These are phyloP conservation scores for Macquaria australasica DNA, from an alignment of 2,113 vertebrate genomes.

Conservation along the genomic window DNA sequence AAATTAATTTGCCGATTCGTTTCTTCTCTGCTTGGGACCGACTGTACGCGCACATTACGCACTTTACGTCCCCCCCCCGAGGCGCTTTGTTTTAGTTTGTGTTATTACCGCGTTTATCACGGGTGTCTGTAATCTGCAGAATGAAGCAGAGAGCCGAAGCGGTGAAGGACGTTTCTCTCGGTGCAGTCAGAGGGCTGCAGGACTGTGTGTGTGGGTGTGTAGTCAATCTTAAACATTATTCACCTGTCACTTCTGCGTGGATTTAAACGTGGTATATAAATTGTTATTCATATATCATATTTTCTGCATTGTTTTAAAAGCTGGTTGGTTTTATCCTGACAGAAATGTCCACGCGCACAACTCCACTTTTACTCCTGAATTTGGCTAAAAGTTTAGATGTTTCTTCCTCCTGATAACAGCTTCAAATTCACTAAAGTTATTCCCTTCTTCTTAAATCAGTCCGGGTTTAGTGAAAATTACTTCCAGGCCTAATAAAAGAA, in stretches of 20 bases:
- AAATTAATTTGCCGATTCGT: slow-evolving; percentile 77
- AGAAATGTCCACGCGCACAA: slow-evolving; percentile 16
- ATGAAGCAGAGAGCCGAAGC: slow-evolving; percentile 50
- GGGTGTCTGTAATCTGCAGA: slow-evolving; percentile 61
- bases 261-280: neutral
- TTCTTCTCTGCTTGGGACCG: slow-evolving; percentile 75
- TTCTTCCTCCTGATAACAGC: neutral
- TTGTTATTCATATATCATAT: neutral
- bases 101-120: slow-evolving; percentile 56
- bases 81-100: slow-evolving; percentile 75
- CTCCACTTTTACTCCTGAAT: slow-evolving; percentile 13
- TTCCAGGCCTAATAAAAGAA: neutral
- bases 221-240: neutral
- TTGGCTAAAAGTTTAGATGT: neutral
- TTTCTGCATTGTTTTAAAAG: neutral
- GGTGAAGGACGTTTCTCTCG: slow-evolving; percentile 41
- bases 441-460: neutral
- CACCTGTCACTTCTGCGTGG: slow-evolving; percentile 1
- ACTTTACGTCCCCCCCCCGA: slow-evolving; percentile 57
- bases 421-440: neutral
- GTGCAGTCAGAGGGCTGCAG: slow-evolving; percentile 36
- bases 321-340: neutral
- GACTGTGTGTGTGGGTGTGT: neutral
- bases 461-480: neutral
- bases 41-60: slow-evolving; percentile 66